These are phyloP conservation scores for Sus scrofa DNA, from an alignment of 2,113 vertebrate species.

Conservation along the genomic window T2T-Sscrofa CM000815.6:101605001-101605500, in stretches of 20 bases:
- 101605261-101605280: background rate
- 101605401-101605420: background rate
- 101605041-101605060: background rate
- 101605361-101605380: background rate
- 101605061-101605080: background rate
- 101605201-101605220: background rate
- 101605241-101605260: background rate
- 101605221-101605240: background rate
- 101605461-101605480: background rate
- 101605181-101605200: background rate
- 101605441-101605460: background rate
- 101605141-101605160: background rate
- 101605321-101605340: background rate
- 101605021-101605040: background rate
- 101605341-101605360: background rate
- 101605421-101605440: background rate
- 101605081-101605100: background rate
- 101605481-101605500: background rate
- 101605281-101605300: background rate
- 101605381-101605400: background rate
- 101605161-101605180: background rate
- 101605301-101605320: background rate
- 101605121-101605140: background rate
- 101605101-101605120: background rate
- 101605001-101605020: background rate